A percentile compares a stretch with the other conserved stretches of the same genome.
phyloP scores from a whole-genome alignment of 2,888 invertebrate species.

The Himalopsyche anomala region DNA sequence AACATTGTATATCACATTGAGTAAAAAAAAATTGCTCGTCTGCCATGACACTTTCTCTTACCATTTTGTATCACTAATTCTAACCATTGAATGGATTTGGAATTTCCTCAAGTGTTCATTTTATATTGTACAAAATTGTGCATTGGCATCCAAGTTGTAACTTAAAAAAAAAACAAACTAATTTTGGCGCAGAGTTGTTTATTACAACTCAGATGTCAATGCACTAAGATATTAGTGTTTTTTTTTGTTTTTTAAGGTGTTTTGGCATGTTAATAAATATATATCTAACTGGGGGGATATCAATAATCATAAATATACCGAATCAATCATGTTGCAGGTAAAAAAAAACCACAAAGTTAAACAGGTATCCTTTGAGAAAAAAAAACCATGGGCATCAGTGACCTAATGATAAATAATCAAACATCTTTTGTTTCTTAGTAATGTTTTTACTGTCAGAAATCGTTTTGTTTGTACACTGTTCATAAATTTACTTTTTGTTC shows the following conservation, averaged over 20 bases:
- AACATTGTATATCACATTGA: too few species aligned
- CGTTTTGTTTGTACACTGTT: neutral
- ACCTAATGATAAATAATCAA: constrained; percentile 8
- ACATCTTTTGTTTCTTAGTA: neutral
- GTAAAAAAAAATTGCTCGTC: too few species aligned
- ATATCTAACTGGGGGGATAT: constrained; percentile 61
- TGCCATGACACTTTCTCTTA: neutral
- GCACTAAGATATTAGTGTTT: constrained; percentile 7
- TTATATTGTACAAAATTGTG: neutral
- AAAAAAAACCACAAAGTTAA: constrained; percentile 12
- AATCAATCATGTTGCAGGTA: neutral
- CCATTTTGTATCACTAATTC: neutral
- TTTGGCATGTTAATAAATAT: constrained; percentile 52
- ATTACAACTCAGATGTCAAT: constrained; percentile 21
- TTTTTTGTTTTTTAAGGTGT: constrained; percentile 42
- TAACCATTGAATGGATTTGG: neutral
- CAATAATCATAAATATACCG: constrained; percentile 27
- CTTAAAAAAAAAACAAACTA: neutral
- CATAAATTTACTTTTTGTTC: neutral
- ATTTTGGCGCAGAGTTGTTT: neutral
- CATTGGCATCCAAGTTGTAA: neutral
- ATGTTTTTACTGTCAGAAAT: neutral
- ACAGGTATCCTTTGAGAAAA: neutral
- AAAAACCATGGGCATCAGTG: neutral
- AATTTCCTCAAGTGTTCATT: neutral